These are phyloP conservation scores for Hemaris fuciformis DNA, from an alignment of 2,888 invertebrate species.

Conservation along the genomic window DNA sequence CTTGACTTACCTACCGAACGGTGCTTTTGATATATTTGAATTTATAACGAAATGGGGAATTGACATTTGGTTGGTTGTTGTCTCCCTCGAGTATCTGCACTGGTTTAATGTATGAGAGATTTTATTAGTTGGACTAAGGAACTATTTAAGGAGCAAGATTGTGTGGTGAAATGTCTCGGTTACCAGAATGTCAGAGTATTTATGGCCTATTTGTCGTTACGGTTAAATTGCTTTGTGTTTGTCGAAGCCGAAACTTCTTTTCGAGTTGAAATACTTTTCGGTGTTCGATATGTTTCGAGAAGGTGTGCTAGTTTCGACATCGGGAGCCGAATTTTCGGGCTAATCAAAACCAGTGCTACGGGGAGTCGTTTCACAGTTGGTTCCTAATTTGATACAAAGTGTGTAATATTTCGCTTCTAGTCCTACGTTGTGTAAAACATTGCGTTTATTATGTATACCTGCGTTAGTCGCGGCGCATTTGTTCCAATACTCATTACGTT, in stretches of 20 bases:
- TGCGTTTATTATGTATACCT: conserved; percentile 27
- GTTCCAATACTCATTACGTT: conserved; percentile 51
- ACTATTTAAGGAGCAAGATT: background rate
- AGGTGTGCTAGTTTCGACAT: background rate
- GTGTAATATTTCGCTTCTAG: conserved; percentile 48
- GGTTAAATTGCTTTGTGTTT: background rate
- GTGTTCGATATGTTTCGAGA: background rate
- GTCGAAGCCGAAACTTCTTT: background rate
- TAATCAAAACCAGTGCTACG: conserved; percentile 7
- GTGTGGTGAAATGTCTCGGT: background rate
- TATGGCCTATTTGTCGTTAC: conserved; percentile 12
- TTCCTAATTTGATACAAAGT: conserved; percentile 18
- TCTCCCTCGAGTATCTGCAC: background rate
- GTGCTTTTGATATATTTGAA: conserved; percentile 33
- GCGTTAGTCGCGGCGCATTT: conserved; percentile 28
- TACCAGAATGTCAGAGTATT: background rate
- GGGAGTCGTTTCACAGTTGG: conserved; percentile 12
- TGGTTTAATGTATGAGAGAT: background rate
- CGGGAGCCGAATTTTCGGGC: conserved; percentile 1
- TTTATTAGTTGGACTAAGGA: background rate
- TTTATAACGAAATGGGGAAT: conserved; percentile 30
- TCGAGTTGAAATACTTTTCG: conserved; percentile 4
- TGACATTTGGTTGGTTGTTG: conserved; percentile 25
- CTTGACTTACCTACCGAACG: conserved; percentile 30
- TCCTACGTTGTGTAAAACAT: conserved; percentile 49